phyloP scores from a whole-genome alignment of 2,113 vertebrate species.

The Dipodomys stephensi region DNA sequence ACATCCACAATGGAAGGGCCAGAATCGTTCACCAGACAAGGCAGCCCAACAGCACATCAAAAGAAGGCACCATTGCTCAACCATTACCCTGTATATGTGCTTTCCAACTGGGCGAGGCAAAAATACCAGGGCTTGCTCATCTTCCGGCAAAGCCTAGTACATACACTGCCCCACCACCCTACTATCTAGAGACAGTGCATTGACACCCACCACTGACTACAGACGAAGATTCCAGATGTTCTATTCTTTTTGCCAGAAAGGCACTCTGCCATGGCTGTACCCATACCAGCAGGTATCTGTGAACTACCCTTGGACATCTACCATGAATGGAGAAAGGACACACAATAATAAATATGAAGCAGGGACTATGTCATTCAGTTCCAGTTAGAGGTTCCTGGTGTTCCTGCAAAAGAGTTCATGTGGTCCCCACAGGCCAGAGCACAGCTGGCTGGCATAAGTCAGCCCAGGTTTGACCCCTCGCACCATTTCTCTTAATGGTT shows the following conservation, averaged over 20 bases:
- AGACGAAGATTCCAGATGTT: background rate
- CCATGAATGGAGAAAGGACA: constrained; percentile 10
- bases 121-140: background rate
- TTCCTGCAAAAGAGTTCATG: background rate
- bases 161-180: background rate
- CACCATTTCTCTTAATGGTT: background rate
- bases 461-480: background rate
- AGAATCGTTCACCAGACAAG: constrained; percentile 43
- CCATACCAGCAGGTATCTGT: accelerated
- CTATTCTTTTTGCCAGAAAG: background rate
- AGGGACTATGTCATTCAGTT: background rate
- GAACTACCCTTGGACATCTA: background rate
- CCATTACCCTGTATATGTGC: background rate
- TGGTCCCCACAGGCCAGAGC: background rate
- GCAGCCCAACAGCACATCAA: constrained; percentile 71
- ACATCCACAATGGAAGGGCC: constrained; percentile 74
- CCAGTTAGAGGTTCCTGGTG: background rate
- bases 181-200: background rate
- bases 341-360: accelerated
- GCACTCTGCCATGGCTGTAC: background rate
- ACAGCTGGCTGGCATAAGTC: background rate
- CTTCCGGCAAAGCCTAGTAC: background rate
- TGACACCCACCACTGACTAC: accelerated
- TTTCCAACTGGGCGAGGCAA: background rate
- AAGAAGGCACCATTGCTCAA: constrained; percentile 48